A percentile compares a stretch with the other conserved stretches of the same genome.
phyloP scores from a whole-genome alignment of 2,797 vertebrate genomes.

The Acomys russatus region DNA sequence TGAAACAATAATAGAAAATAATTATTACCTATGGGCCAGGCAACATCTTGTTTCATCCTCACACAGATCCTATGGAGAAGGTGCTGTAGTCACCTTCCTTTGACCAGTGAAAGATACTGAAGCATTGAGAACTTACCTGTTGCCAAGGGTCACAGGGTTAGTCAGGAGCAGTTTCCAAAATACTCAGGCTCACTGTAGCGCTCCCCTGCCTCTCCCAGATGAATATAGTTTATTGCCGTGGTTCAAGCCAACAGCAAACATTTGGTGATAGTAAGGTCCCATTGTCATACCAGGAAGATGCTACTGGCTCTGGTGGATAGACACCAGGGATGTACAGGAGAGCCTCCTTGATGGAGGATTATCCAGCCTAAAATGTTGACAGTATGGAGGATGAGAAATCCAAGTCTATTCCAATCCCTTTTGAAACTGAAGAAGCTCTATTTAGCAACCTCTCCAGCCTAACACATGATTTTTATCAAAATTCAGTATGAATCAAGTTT shows the following conservation, averaged over 20 bases:
- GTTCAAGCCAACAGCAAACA: not conserved
- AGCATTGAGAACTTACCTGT: not conserved
- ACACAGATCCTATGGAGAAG: not conserved
- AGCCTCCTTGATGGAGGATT: not conserved
- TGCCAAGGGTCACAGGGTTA: not conserved
- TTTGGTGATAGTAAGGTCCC: not conserved
- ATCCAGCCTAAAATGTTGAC: not conserved
- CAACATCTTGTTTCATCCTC: not conserved
- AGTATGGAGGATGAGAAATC: not conserved
- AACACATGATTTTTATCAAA: conserved; percentile 21
- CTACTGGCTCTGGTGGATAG: not conserved
- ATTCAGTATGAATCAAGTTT: not conserved
- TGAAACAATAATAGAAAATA: not conserved
- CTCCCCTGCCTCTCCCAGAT: not conserved
- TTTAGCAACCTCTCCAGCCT: not conserved
- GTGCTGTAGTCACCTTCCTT: not conserved
- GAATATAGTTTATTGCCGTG: not conserved
- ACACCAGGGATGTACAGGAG: not conserved
- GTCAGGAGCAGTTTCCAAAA: not conserved
- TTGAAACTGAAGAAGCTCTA: conserved; percentile 28
- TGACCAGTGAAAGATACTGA: not conserved
- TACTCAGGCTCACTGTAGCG: not conserved
- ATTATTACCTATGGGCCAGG: not conserved
- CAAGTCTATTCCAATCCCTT: not conserved
- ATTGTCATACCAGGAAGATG: not conserved